These are phyloP conservation scores for Liodrosophila aerea DNA, from an alignment of 2,888 invertebrate species.

Conservation along the genomic window DNA sequence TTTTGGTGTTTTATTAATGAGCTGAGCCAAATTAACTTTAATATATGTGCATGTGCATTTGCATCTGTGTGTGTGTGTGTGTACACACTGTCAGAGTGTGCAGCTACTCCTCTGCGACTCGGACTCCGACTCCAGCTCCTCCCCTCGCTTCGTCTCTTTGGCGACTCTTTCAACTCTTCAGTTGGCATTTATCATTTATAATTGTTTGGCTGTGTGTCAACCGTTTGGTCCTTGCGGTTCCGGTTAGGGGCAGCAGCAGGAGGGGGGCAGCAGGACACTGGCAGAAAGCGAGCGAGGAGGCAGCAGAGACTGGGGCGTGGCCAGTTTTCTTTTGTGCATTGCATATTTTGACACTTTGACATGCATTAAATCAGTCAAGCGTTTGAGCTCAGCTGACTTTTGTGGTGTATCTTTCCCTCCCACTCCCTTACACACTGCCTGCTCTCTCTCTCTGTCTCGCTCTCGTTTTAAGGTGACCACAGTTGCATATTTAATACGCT, in stretches of 20 bases:
- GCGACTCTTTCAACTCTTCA: slow-evolving; percentile 21
- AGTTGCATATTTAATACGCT: slow-evolving; percentile 48
- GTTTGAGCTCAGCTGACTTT: slow-evolving; percentile 48
- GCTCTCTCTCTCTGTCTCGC: not conserved
- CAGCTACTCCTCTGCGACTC: too few relatives aligned
- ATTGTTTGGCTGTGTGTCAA: slow-evolving; percentile 66
- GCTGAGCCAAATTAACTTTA: slow-evolving; percentile 74
- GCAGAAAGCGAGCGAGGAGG: slow-evolving; percentile 3
- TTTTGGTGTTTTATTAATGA: slow-evolving; percentile 71
- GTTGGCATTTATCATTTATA: slow-evolving; percentile 72
- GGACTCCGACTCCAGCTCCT: not conserved
- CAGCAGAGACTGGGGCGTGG: slow-evolving; percentile 22
- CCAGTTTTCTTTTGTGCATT: slow-evolving; percentile 58
- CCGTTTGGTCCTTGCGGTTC: slow-evolving; percentile 28
- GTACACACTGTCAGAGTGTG: slow-evolving; percentile 34
- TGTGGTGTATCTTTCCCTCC: slow-evolving; percentile 23
- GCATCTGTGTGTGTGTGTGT: slow-evolving; percentile 21
- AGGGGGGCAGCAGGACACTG: not conserved
- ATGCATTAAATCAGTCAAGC: slow-evolving; percentile 77
- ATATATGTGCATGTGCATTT: slow-evolving; percentile 44
- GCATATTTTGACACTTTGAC: slow-evolving; percentile 75
- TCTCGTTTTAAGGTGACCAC: slow-evolving; percentile 33
- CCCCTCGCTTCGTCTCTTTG: slow-evolving; percentile 3
- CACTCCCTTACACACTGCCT: not conserved
- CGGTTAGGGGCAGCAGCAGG: not conserved